phyloP scores from a whole-genome alignment of 2,797 vertebrate genomes.

The Gadopsis bispinosus region DNA sequence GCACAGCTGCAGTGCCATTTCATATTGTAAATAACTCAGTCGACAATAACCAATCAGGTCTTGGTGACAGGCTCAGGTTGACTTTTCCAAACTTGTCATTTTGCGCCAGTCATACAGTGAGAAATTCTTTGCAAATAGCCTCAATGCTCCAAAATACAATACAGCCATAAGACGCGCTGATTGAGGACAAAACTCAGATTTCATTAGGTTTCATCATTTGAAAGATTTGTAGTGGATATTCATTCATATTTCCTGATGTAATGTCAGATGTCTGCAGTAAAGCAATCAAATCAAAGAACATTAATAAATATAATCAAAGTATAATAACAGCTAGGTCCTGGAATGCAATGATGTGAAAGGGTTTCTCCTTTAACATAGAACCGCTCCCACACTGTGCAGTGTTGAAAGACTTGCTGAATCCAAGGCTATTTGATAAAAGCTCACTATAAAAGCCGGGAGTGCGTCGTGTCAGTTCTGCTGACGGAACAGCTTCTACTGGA shows the following conservation, averaged over 20 bases:
- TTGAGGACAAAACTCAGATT: no score
- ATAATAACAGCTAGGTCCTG: neutral
- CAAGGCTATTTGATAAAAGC: slow-evolving; percentile 27
- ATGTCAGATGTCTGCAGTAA: neutral
- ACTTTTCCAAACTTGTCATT: no score
- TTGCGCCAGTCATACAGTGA: neutral
- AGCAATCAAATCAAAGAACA: neutral
- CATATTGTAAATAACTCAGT: neutral
- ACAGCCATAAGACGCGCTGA: neutral
- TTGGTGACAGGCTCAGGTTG: slow-evolving; percentile 6
- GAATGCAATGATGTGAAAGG: neutral
- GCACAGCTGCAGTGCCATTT: slow-evolving; percentile 9
- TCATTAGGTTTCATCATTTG: neutral
- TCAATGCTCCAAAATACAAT: neutral
- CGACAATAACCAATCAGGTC: neutral
- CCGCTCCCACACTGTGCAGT: neutral
- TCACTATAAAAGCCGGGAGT: slow-evolving; percentile 2
- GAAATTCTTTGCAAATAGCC: neutral
- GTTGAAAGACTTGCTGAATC: slow-evolving; percentile 18
- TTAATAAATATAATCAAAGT: neutral
- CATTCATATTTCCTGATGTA: neutral
- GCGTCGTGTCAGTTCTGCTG: neutral
- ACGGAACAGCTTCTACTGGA: neutral
- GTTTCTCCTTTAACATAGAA: slow-evolving; percentile 11
- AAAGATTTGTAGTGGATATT: slow-evolving; percentile 10